phyloP scores from a whole-genome alignment of 2,797 vertebrate species.

The Oreochromis mossambicus region DNA sequence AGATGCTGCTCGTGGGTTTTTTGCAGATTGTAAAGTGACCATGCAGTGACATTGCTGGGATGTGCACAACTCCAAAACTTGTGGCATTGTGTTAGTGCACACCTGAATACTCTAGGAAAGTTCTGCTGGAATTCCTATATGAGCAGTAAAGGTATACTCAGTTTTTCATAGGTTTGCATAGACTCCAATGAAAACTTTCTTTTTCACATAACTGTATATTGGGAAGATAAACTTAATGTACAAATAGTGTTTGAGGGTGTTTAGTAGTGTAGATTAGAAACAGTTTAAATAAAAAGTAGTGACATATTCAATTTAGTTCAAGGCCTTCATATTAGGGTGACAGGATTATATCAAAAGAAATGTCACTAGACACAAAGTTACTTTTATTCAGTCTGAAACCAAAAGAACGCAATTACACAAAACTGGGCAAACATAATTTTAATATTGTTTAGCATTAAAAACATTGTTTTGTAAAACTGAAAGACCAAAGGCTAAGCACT shows the following conservation, averaged over 20 bases:
- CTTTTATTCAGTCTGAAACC: background rate
- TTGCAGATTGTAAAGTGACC: background rate
- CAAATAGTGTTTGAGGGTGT: background rate
- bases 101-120: background rate
- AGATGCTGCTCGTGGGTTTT: background rate
- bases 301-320: background rate
- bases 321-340: background rate
- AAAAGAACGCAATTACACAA: background rate
- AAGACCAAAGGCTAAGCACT: background rate
- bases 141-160: background rate
- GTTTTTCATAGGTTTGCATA: background rate
- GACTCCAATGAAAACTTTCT: background rate
- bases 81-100: background rate
- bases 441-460: background rate
- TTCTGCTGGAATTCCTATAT: background rate
- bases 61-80: background rate
- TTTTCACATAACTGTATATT: background rate
- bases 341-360: background rate
- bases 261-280: background rate
- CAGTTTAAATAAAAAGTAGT: background rate
- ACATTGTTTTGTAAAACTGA: background rate
- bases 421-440: background rate
- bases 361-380: background rate
- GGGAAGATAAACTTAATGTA: background rate
- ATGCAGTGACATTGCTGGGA: background rate